Evolutionary conservation across 2,888 invertebrate species (phyloP).

Genomic region (Gisinianus flammeolus): DNA sequence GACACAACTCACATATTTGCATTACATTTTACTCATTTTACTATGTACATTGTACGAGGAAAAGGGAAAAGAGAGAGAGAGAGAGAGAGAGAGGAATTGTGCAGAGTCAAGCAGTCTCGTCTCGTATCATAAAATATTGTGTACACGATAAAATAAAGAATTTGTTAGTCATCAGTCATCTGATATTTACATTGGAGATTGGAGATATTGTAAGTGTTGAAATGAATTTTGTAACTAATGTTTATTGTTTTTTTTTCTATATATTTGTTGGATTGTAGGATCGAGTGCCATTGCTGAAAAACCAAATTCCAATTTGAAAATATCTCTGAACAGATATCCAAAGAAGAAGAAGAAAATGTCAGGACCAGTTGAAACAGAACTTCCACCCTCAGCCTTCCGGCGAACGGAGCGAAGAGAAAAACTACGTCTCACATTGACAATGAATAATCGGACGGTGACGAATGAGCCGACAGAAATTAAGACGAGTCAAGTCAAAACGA

Average conservation of each 20-base stretch:
- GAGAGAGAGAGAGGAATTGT: too few species aligned
- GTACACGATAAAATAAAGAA: too few species aligned
- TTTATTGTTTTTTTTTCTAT: background rate
- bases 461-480: constrained; percentile 45
- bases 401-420: constrained; percentile 50
- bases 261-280: background rate
- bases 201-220: too few species aligned
- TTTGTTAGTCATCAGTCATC: too few species aligned
- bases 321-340: too few species aligned
- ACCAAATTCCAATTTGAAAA: background rate
- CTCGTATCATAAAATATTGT: too few species aligned
- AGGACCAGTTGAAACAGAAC: constrained; percentile 58
- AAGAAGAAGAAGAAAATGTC: constrained; percentile 48
- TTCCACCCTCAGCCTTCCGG: constrained; percentile 55
- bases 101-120: background rate
- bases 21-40: background rate
- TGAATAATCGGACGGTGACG: constrained; percentile 22
- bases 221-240: too few species aligned
- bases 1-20: background rate
- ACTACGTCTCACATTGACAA: constrained; percentile 52
- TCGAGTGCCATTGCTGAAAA: background rate
- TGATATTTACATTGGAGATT: too few species aligned
- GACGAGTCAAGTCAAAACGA: constrained; percentile 63
- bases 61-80: too few species aligned
- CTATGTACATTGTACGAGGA: background rate